Evolutionary conservation across 2,888 invertebrate species (phyloP).

Genomic region (Lasiommata megera): DNA sequence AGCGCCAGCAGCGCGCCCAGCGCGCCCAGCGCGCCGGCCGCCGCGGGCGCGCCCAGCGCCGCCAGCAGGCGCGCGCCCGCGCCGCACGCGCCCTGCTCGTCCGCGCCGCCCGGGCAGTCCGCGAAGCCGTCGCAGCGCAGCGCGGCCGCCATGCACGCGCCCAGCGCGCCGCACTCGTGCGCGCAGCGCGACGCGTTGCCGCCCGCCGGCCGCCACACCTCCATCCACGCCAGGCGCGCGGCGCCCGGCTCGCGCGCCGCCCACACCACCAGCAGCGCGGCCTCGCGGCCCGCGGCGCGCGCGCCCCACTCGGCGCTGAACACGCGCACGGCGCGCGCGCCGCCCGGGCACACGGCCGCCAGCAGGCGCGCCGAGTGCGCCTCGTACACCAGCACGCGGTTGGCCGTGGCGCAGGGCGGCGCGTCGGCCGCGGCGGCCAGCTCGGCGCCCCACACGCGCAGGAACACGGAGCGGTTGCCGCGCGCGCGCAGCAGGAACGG

Average conservation of each 20-base stretch:
- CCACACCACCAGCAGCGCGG: slow-evolving; percentile 91
- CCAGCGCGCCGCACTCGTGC: slow-evolving; percentile 84
- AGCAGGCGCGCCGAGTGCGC: slow-evolving; percentile 82
- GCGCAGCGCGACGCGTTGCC: slow-evolving; percentile 56
- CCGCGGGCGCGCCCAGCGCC: slow-evolving; percentile 85
- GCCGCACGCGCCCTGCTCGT: slow-evolving; percentile 78
- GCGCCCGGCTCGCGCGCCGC: slow-evolving; percentile 91
- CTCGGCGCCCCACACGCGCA: slow-evolving; percentile 91
- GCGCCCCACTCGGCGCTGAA: slow-evolving; percentile 90
- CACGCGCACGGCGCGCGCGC: slow-evolving; percentile 86
- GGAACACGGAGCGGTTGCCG: slow-evolving; percentile 89
- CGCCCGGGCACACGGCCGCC: slow-evolving; percentile 88
- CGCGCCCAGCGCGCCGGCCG: slow-evolving; percentile 62
- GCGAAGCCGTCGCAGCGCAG: slow-evolving; percentile 67
- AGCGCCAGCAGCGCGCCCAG: slow-evolving; percentile 68
- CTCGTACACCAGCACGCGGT: slow-evolving; percentile 90
- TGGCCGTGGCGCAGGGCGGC: slow-evolving; percentile 88
- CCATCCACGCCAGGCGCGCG: slow-evolving; percentile 89
- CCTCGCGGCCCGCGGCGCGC: slow-evolving; percentile 61
- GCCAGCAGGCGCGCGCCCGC: slow-evolving; percentile 67
- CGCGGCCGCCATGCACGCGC: slow-evolving; percentile 88
- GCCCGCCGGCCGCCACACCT: slow-evolving; percentile 84
- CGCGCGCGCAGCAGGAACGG: slow-evolving; percentile 91
- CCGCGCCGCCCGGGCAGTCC: slow-evolving; percentile 86
- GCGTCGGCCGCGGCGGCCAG: slow-evolving; percentile 83